These are phyloP conservation scores for Falco novaeseelandiae DNA, from an alignment of 2,797 vertebrate genomes.

Conservation along the genomic window DNA sequence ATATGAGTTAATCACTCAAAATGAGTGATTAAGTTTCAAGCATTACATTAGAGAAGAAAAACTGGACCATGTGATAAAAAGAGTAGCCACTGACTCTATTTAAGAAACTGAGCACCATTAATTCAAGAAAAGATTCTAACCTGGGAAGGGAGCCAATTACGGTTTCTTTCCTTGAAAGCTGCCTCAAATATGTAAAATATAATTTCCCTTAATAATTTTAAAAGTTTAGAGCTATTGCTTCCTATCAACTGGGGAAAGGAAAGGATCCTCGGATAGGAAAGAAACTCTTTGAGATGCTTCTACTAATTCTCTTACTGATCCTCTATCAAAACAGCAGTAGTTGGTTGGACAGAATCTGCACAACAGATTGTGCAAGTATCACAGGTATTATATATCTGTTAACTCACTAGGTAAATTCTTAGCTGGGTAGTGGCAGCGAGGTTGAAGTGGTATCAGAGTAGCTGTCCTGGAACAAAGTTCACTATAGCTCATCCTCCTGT, in stretches of 20 bases:
- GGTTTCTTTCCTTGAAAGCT: neutral
- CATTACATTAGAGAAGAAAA: neutral
- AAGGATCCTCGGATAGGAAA: neutral
- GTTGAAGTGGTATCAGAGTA: neutral
- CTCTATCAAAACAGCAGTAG: neutral
- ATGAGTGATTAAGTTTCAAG: neutral
- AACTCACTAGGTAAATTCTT: neutral
- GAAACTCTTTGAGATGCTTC: neutral
- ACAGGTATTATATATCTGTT: neutral
- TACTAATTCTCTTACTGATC: neutral
- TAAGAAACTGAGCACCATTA: neutral
- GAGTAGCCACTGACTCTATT: neutral
- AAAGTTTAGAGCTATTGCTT: neutral
- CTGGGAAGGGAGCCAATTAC: neutral
- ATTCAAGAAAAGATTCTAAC: neutral
- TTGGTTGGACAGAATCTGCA: neutral
- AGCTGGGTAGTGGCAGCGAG: neutral
- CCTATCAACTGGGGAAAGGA: neutral
- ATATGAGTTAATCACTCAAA: neutral
- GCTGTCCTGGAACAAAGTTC: neutral
- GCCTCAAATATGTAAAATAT: neutral
- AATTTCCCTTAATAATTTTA: neutral
- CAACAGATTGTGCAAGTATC: neutral
- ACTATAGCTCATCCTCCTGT: neutral
- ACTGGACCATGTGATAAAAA: neutral